Evolutionary conservation across 2,888 invertebrate genomes (phyloP), one percentile per base, ranked within the genome.

Genomic region (Ichneumoninae sp.): DNA sequence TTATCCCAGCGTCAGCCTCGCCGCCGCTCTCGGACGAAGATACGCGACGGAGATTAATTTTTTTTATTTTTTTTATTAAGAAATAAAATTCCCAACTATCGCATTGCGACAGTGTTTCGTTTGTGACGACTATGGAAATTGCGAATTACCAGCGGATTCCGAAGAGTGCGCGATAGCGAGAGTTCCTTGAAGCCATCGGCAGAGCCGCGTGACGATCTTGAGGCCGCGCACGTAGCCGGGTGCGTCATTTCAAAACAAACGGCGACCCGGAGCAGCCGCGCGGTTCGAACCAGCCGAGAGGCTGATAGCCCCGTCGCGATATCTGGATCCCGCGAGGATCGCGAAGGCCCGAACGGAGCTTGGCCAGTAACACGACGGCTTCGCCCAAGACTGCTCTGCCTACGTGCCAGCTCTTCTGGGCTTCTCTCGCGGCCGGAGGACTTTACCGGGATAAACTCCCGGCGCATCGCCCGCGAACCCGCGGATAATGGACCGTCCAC

Each of bases 241-340:
- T 71, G 68, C 76, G 73, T 82, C 66, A 70, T 81, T 81, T 81
- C 63, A 84, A 81, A 84, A 83, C 76, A 80, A 83, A 85, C 82
- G 57, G 63, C 10, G 77, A 40, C 52, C 4, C 44, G 44, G 44
- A 47, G 83, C 26, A 26, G 40, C 52, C 22, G 50, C 63, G 33
- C 30, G 52, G 3, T 13, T 54, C 52, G 26, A 71, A 33, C 8
- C 16, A 7, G 57, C 19, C 22, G 13, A 57, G 60, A 40, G 50
- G 40, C 54, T 52, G 77, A 81, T 77, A 84, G 47, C 65, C n/a
- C 36, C 40, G 30, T 73, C 30, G 54, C 5, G 70, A 54, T 79
- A 83, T 83, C 79, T 44, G 44, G 33, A 70, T 65, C 33, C 69
- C 16, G 33, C 19, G 65, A 60, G 60, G 68, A 68, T 83, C 50